These are phyloP conservation scores for Drosophila nr. medialis DNA, from an alignment of 2,888 invertebrate genomes.

Conservation along the genomic window DNA sequence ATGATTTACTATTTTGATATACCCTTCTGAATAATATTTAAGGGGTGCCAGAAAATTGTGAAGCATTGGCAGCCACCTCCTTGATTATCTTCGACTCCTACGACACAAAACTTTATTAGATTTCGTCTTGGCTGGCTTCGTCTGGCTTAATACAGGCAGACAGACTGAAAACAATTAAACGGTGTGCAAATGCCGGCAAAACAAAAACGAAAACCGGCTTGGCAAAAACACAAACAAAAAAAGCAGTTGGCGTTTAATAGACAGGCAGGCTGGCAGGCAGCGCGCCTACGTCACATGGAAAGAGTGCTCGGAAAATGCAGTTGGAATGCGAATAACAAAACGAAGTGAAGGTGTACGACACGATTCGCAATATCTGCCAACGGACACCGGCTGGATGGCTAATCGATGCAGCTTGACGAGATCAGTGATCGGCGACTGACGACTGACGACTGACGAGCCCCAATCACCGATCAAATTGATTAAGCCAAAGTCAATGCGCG, in stretches of 20 bases:
- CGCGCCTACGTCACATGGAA: slow-evolving; percentile 51
- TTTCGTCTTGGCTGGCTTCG: slow-evolving; percentile 41
- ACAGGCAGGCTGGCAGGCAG: slow-evolving; percentile 19
- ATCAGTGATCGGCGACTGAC: slow-evolving; percentile 55
- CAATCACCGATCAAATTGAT: slow-evolving; percentile 65
- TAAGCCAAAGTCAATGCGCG: slow-evolving; percentile 75
- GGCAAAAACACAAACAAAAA: slow-evolving; percentile 22
- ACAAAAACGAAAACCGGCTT: slow-evolving; percentile 60
- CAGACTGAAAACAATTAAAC: slow-evolving; percentile 42
- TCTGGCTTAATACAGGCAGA: too few species aligned
- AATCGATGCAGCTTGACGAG: slow-evolving; percentile 68
- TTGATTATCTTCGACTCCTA: slow-evolving; percentile 44
- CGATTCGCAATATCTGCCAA: slow-evolving; percentile 22
- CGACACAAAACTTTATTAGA: slow-evolving; percentile 53
- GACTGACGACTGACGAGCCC: slow-evolving; percentile 21
- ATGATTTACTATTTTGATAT: background rate
- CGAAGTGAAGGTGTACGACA: slow-evolving; percentile 70
- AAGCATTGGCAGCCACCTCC: background rate
- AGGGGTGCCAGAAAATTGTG: background rate
- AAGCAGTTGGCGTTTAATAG: slow-evolving; percentile 22
- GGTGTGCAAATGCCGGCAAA: slow-evolving; percentile 70
- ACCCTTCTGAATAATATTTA: background rate
- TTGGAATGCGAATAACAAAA: slow-evolving; percentile 58
- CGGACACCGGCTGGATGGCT: slow-evolving; percentile 22
- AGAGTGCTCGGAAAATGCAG: slow-evolving; percentile 54